phyloP scores from a whole-genome alignment of 2,888 invertebrate species.

The Vannuccia rotundouncinata region DNA sequence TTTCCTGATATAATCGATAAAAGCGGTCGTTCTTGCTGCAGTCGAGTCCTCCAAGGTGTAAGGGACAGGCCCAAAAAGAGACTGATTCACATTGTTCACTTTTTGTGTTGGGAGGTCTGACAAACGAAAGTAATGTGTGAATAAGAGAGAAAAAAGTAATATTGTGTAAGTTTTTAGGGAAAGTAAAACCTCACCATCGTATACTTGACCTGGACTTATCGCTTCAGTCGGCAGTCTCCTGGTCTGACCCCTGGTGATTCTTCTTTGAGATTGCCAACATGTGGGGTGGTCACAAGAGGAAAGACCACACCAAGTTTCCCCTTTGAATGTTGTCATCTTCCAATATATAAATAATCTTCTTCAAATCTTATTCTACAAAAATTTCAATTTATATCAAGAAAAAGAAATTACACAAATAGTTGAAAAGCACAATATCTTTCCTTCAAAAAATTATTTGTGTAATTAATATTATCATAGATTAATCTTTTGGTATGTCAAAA shows the following conservation, averaged over 20 bases:
- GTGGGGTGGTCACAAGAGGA: neutral
- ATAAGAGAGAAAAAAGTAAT: neutral
- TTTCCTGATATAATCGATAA: neutral
- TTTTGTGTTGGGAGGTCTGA: neutral
- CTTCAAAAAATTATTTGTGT: too few species aligned
- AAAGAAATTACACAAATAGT: neutral
- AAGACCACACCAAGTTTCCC: constrained; percentile 22
- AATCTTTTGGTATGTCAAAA: too few species aligned
- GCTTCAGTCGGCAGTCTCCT: neutral
- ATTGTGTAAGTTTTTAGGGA: neutral
- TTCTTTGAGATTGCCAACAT: constrained; percentile 6
- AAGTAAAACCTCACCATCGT: neutral
- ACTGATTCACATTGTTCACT: constrained; percentile 3
- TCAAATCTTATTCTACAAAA: too few species aligned
- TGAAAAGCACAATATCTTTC: neutral
- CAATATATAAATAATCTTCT: neutral
- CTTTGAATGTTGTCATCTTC: neutral
- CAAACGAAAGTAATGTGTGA: neutral
- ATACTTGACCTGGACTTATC: neutral
- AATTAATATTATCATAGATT: too few species aligned
- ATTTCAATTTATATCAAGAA: neutral
- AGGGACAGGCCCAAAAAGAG: neutral
- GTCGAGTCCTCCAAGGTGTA: neutral
- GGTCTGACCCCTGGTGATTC: neutral
- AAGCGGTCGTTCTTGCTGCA: neutral